These are phyloP conservation scores for Bovichtus variegatus DNA, from an alignment of 2,797 vertebrate genomes.

Conservation along the genomic window DNA sequence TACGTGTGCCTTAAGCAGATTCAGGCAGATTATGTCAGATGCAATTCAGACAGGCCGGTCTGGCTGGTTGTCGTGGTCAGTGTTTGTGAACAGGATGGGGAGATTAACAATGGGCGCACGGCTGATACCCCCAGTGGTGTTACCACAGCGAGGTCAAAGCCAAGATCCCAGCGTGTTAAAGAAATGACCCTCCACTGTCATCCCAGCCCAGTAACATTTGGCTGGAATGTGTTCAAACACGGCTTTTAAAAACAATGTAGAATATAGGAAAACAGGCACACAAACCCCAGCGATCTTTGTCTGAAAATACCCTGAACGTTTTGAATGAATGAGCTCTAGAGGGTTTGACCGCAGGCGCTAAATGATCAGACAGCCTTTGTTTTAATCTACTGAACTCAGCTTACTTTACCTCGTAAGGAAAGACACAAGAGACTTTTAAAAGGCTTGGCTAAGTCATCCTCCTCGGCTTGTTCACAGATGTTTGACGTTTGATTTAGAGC, in stretches of 20 bases:
- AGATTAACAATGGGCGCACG: constrained; percentile 80
- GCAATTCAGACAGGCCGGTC: constrained; percentile 82
- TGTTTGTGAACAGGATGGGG: constrained; percentile 82
- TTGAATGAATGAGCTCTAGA: constrained; percentile 10
- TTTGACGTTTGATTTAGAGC: constrained; percentile 24
- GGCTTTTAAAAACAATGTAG: constrained; percentile 52
- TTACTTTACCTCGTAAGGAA: constrained; percentile 7
- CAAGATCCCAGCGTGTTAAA: constrained; percentile 82
- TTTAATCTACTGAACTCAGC: constrained; percentile 37
- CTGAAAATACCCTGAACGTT: constrained; percentile 20
- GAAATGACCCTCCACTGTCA: constrained; percentile 79
- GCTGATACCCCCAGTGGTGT: constrained; percentile 80
- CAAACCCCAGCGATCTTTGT: constrained; percentile 52
- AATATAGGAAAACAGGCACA: constrained; percentile 50
- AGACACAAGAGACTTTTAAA: constrained; percentile 1
- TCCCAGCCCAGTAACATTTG: constrained; percentile 66
- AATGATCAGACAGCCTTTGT: constrained; percentile 33
- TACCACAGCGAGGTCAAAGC: constrained; percentile 77
- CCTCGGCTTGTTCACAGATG: constrained; percentile 3
- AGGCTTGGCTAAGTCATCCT: background rate
- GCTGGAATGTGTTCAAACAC: constrained; percentile 77
- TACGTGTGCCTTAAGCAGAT: constrained; percentile 84
- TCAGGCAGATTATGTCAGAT: constrained; percentile 86
- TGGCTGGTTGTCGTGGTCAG: constrained; percentile 76
- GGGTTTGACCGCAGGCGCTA: constrained; percentile 14